Evolutionary conservation across 2,888 invertebrate genomes (phyloP), one percentile per base, ranked within the genome.

Genomic region (Hypomecis punctinalis): DNA sequence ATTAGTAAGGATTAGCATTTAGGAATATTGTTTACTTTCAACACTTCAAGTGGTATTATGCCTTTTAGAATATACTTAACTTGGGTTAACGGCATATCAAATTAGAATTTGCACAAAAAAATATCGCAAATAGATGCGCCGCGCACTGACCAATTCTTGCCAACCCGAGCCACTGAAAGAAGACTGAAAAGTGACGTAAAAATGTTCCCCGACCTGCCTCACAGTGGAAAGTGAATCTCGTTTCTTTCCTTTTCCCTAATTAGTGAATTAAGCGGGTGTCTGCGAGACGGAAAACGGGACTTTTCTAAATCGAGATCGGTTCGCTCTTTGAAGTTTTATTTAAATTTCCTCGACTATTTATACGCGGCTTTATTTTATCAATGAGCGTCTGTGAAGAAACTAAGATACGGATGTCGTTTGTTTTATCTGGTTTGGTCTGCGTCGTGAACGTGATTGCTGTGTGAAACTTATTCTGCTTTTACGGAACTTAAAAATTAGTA

Each of bases 161-260:
- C 71, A 61, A 39, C 55, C 69, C n/a, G 6, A 84, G 77, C 79
- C 71, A 72, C 79, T 72, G 67, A 78, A 84, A 80, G 83, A 86
- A 86, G 84, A 83, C 88, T 84, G 86, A 84, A 89, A 90, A 88
- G 86, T 90, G 91, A 90, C 91, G 91, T 91, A 92, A 92, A 91
- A 92, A 92, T 90, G 78, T 78, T 86, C 86, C 91, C 86, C 76
- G 86, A 92, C 92, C 92, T 92, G 67, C 89, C 92, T 79, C 90
- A 93, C 81, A 75, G 73, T 77, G 72, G 80, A 78, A 81, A 86
- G 83, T 78, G 82, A 84, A 84, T 77, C 80, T 68, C 74, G 79
- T 82, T 87, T 86, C 82, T 81, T 78, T 73, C 69, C 80, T 82
- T 85, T 82, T 78, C 76, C 83, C 82, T 91, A 92, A 92, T 93